Percentiles rank a stretch among this genome's conserved stretches.
phyloP scores from a whole-genome alignment of 92 coral and sea anemone species.

The Actinernus sp. region DNA sequence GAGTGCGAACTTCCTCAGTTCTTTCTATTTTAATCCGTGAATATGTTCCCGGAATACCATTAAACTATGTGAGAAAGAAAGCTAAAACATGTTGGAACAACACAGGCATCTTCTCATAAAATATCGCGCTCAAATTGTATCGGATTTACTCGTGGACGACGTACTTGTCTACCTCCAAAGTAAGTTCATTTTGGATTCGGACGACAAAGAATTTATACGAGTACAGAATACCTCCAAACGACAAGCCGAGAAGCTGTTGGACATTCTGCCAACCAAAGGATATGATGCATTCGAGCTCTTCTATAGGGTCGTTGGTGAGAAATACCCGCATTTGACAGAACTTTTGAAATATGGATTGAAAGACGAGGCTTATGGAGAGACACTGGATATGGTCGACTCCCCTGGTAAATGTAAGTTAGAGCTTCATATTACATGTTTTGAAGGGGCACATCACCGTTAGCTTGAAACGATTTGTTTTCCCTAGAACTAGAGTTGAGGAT shows the following conservation, averaged over 20 bases:
- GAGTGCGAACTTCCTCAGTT: no score
- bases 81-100: slow-evolving; percentile 79
- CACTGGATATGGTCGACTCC: slow-evolving; percentile 64
- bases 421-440: no score
- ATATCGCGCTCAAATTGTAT: slow-evolving; percentile 63
- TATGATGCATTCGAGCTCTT: slow-evolving; percentile 80
- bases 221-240: slow-evolving; percentile 60
- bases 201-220: slow-evolving; percentile 80
- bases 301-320: slow-evolving; percentile 71
- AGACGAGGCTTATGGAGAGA: slow-evolving; percentile 38
- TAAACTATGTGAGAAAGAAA: background rate
- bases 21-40: background rate
- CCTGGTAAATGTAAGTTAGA: slow-evolving; percentile 73
- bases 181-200: slow-evolving; percentile 75
- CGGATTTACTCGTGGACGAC: slow-evolving; percentile 93
- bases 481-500: no score
- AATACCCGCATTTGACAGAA: slow-evolving; percentile 85
- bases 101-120: slow-evolving; percentile 87
- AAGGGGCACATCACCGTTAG: no score
- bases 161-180: slow-evolving; percentile 78
- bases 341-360: slow-evolving; percentile 63
- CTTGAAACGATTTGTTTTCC: no score
- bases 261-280: slow-evolving; percentile 89
- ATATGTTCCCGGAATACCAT: background rate
- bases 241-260: slow-evolving; percentile 83